These are phyloP conservation scores for Cynaeus angustus DNA, from an alignment of 2,888 invertebrate species.

Conservation along the genomic window DNA sequence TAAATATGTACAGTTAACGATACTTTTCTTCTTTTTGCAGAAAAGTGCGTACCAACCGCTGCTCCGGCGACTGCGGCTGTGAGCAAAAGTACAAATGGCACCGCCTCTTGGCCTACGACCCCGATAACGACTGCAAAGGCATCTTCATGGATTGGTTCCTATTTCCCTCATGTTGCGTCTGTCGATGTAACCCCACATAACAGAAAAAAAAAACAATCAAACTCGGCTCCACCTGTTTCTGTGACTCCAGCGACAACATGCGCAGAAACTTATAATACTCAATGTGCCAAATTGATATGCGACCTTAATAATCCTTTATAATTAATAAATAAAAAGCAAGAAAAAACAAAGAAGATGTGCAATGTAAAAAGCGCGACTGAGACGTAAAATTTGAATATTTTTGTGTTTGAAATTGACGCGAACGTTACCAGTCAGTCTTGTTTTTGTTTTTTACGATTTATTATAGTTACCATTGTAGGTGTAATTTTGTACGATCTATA, in stretches of 20 bases:
- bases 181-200: conserved; percentile 74
- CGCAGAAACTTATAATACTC: conserved; percentile 26
- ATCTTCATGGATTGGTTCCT: conserved; percentile 97
- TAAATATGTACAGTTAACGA: no score
- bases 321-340: conserved; percentile 27
- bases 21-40: conserved; percentile 70
- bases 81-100: conserved; percentile 94
- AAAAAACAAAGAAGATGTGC: conserved; percentile 39
- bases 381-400: conserved; percentile 16
- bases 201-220: background rate
- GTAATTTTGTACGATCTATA: conserved; percentile 28
- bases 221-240: background rate
- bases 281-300: conserved; percentile 47
- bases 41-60: conserved; percentile 85
- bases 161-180: conserved; percentile 95
- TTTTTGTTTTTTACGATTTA: conserved; percentile 29
- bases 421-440: conserved; percentile 40
- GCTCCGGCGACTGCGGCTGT: conserved; percentile 90
- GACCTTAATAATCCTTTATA: conserved; percentile 16
- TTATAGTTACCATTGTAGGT: conserved; percentile 47
- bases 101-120: conserved; percentile 91
- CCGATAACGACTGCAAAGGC: conserved; percentile 93
- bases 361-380: conserved; percentile 30
- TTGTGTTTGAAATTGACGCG: no score
- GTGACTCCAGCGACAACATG: background rate